Evolutionary conservation across 1,140 invertebrate species (phyloP).

Genomic region (Cyclina sinensis): DNA sequence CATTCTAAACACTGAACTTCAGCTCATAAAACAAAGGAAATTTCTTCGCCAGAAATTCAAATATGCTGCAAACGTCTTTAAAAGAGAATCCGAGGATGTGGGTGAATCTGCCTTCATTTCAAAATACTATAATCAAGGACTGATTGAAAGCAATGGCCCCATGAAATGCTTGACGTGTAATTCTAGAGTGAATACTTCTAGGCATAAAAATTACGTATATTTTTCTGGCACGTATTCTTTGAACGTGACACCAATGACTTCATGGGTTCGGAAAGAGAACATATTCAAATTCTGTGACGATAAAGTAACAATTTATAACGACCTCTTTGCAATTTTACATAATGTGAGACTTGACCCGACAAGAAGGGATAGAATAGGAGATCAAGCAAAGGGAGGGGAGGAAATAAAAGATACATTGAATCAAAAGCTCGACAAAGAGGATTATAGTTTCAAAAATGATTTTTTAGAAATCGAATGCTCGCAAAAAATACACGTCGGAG

Average conservation of each 20-base stretch:
- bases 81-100: not conserved
- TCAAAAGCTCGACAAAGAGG: not conserved
- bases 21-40: not conserved
- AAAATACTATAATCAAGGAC: not conserved
- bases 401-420: constrained; percentile 13
- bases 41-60: not conserved
- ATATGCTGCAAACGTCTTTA: not conserved
- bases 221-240: constrained; percentile 30
- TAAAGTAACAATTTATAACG: not conserved
- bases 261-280: constrained; percentile 7
- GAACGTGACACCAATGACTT: not conserved
- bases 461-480: constrained; percentile 30
- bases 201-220: not conserved
- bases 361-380: not conserved
- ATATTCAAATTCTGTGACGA: not conserved
- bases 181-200: not conserved
- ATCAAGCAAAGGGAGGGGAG: constrained; percentile 20
- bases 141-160: not conserved
- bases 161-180: not conserved
- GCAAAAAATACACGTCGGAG: not conserved
- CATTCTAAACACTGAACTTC: not conserved
- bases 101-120: not conserved
- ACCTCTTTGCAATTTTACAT: constrained; percentile 47
- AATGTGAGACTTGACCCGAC: constrained; percentile 10
- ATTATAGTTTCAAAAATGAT: not conserved